A percentile compares a stretch with the other conserved stretches of the same genome.
Evolutionary conservation across 2,113 vertebrate genomes (phyloP).

Genomic region (Heterotis niloticus): DNA sequence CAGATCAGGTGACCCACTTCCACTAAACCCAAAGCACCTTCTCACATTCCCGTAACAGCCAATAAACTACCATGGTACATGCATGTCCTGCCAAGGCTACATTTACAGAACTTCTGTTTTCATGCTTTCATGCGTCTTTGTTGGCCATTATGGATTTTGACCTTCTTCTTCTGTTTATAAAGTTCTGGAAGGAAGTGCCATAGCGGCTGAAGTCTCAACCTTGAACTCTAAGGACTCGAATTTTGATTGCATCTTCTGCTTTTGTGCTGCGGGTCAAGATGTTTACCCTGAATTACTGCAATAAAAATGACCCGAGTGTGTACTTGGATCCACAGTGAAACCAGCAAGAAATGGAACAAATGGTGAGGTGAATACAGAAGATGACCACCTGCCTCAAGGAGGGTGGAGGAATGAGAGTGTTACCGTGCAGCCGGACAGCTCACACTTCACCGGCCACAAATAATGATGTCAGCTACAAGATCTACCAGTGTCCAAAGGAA

Average conservation of each 20-base stretch:
- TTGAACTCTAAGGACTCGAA: too few species aligned
- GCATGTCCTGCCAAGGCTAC: background rate
- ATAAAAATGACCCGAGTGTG: too few species aligned
- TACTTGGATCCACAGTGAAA: too few species aligned
- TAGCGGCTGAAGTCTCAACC: too few species aligned
- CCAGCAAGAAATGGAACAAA: background rate
- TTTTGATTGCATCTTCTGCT: too few species aligned
- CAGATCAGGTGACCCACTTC: background rate
- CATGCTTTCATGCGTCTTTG: background rate
- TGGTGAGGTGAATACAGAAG: background rate
- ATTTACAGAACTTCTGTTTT: constrained; percentile 1
- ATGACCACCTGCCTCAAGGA: too few species aligned
- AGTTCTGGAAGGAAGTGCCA: background rate
- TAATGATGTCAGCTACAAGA: too few species aligned
- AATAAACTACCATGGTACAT: background rate
- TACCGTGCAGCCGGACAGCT: background rate
- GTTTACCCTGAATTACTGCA: too few species aligned
- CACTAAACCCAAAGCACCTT: background rate
- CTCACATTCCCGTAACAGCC: background rate
- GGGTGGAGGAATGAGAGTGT: background rate
- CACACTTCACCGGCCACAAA: too few species aligned
- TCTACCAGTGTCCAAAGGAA: too few species aligned
- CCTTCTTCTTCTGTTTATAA: background rate
- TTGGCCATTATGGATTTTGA: constrained; percentile 10
- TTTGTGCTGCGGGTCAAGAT: too few species aligned